Evolutionary conservation across 35 echinoderm and acorn worm genomes (phyloP), one percentile per base, ranked within the genome.

Genomic region (Acanthaster planci): DNA sequence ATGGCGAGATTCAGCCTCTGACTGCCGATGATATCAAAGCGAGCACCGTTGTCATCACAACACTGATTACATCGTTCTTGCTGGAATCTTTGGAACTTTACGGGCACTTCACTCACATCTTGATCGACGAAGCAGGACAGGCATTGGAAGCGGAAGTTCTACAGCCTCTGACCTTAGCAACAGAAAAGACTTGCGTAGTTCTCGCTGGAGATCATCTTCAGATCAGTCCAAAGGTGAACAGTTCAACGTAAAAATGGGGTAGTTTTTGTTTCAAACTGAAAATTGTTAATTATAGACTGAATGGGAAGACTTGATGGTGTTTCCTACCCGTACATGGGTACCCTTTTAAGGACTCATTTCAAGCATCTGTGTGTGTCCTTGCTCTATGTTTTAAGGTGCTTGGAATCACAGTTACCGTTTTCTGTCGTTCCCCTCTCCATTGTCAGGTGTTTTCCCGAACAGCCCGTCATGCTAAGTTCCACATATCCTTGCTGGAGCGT

Each of bases 201-300:
- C 87, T 97, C 2, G 91, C 94, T 23, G 94, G 94, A 1, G 94
- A 97, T 40, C 94, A 97, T 80, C 83, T 81, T 17, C 94, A 97
- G 67, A 97, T 93, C 56, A 90, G 86, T 34, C 90, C 87, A 64
- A 92, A 97, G 84, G 94, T 93, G 51, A 56, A 89, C 12, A 47
- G 42, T 6, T 6, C 42, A n/a, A n/a, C n/a, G n/a, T n/a, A n/a
- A n/a, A n/a, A n/a, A n/a, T n/a, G n/a, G n/a, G n/a, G n/a, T n/a
- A n/a, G 4, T 47, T 47, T 47, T 47, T 47, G 42, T 47, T 47
- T 12, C 4, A 47, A 47, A 47, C n/a, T 22, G 22, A 57, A 14
- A 57, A 57, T 57, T 12, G 22, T 14, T 57, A 14, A n/a, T 57
- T 57, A 14, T 14, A 57, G 12, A 57, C 55, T 57, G 22, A 57